A percentile compares a stretch with the other conserved stretches of the same genome.
These are phyloP conservation scores for Hippopotamus amphibius DNA, from an alignment of 2,113 vertebrate species.

Conservation along the genomic window DNA sequence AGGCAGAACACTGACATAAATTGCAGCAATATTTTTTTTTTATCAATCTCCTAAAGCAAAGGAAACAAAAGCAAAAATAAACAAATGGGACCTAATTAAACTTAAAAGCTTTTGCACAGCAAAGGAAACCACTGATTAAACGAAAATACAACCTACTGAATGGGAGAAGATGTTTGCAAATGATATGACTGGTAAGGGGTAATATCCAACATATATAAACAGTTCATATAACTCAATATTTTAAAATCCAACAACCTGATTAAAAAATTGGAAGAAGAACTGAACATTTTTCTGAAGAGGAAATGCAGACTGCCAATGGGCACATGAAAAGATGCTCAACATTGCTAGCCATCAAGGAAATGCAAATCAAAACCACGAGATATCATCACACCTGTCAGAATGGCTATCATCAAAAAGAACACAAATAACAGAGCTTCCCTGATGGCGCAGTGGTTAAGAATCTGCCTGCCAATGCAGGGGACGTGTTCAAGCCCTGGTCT, in stretches of 20 bases:
- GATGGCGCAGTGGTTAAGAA: no score
- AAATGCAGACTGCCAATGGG: background rate
- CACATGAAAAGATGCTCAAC: background rate
- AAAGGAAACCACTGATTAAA: background rate
- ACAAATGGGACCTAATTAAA: background rate
- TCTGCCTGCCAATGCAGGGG: no score
- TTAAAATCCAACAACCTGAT: background rate
- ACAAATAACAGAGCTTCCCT: background rate
- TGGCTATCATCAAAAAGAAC: background rate
- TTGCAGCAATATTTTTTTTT: background rate
- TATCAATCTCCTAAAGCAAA: background rate
- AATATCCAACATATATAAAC: background rate
- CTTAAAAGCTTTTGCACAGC: background rate
- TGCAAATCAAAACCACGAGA: background rate
- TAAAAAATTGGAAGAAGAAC: background rate
- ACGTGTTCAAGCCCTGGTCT: no score
- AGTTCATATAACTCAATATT: background rate
- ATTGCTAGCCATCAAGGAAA: background rate
- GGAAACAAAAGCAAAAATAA: background rate
- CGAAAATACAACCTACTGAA: background rate
- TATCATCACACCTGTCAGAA: background rate
- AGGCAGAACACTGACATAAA: background rate
- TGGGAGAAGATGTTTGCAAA: background rate
- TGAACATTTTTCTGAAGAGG: background rate
- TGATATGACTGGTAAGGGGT: background rate